Conservation (phyloP, 2,113 vertebrate species). For the Tor tambroides region DNA sequence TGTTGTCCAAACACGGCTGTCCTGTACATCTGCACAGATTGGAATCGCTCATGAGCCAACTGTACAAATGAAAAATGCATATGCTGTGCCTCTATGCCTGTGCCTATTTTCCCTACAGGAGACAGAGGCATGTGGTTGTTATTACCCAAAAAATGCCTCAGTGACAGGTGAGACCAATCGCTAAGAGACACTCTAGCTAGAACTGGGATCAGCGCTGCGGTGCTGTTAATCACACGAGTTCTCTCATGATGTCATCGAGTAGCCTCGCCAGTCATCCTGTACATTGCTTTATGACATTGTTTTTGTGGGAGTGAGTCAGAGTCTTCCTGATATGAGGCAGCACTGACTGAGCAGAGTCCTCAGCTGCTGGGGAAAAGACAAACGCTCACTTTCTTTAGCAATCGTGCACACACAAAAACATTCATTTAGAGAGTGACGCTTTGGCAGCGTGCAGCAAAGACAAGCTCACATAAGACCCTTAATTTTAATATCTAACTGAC, state of each 20-base stretch:
- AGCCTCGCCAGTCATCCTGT: background rate
- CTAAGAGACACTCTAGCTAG: slow-evolving; percentile 34
- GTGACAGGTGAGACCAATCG: slow-evolving; percentile 49
- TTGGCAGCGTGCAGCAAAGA: too few relatives aligned
- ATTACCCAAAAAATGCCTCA: slow-evolving; percentile 44
- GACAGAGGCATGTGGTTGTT: slow-evolving; percentile 40
- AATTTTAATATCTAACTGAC: too few relatives aligned
- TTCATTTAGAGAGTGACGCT: slow-evolving; percentile 27
- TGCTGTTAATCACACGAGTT: background rate
- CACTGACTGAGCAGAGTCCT: slow-evolving; percentile 16
- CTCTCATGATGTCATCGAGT: slow-evolving; percentile 47
- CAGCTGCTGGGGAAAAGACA: slow-evolving; percentile 31
- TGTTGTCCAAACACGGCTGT: slow-evolving; percentile 30
- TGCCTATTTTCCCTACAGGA: background rate
- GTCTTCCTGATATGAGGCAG: slow-evolving; percentile 15
- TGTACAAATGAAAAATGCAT: slow-evolving; percentile 39
- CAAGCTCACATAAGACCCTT: too few relatives aligned
- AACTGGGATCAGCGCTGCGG: background rate
- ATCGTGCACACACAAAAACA: slow-evolving; percentile 21
- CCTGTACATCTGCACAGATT: slow-evolving; percentile 24
- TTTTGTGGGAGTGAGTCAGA: slow-evolving; percentile 15
- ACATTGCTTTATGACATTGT: slow-evolving; percentile 10
- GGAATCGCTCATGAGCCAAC: slow-evolving; percentile 29
- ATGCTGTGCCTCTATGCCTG: background rate
- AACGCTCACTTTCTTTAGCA: slow-evolving; percentile 15